A percentile compares a stretch with the other conserved stretches of the same genome.
These are phyloP conservation scores for Diadumene lineata DNA, from an alignment of 92 coral and sea anemone genomes.

Conservation along the genomic window DNA sequence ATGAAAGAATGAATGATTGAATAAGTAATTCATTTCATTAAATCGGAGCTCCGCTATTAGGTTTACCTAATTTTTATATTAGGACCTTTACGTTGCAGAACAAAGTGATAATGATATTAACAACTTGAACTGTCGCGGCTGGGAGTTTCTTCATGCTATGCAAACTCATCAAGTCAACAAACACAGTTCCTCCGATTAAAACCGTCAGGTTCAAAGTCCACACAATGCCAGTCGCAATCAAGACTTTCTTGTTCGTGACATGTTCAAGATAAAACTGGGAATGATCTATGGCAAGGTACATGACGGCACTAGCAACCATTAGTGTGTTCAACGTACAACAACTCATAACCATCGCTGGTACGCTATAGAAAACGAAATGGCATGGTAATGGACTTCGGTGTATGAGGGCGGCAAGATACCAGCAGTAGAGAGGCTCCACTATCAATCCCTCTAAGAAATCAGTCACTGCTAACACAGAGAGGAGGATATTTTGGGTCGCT, in stretches of 20 bases:
- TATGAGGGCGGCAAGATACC: not conserved
- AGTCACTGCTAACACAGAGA: slow-evolving; percentile 9
- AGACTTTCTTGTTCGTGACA: not conserved
- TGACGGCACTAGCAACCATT: slow-evolving; percentile 7
- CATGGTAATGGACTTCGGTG: not conserved
- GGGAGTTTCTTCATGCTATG: not conserved
- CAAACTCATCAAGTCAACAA: not conserved
- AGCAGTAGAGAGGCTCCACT: slow-evolving; percentile 13
- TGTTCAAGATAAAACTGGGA: not conserved
- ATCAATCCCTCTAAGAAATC: slow-evolving; percentile 6
- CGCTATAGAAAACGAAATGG: not conserved
- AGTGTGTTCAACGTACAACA: not conserved
- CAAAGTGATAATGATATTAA: not conserved
- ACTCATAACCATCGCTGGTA: not conserved
- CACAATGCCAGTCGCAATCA: not conserved
- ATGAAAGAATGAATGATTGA: no score
- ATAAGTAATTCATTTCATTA: no score
- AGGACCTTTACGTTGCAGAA: not conserved
- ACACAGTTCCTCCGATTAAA: not conserved
- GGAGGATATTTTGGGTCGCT: slow-evolving; percentile 4
- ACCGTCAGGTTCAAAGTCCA: not conserved
- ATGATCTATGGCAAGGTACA: slow-evolving; percentile 6
- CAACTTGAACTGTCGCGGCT: not conserved
- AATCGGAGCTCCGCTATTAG: no score
- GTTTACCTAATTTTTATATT: no score